Conservation (phyloP, 1,140 invertebrate species). For the Sminthurinus signatus region DNA sequence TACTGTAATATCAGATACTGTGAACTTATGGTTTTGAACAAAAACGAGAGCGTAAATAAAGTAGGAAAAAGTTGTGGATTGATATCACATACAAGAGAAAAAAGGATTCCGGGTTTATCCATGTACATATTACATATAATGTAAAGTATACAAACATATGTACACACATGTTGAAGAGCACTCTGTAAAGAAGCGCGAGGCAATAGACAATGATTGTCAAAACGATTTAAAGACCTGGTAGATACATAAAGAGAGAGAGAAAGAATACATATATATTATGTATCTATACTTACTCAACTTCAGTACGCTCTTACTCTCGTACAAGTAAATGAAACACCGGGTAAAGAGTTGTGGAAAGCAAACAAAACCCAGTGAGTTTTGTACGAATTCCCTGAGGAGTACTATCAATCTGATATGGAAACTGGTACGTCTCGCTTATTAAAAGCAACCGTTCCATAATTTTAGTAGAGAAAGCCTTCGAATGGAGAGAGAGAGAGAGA, state of each 20-base stretch:
- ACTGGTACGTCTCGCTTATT: conserved; percentile 34
- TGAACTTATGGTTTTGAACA: too few species aligned
- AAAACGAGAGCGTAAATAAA: too few species aligned
- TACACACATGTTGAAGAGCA: not conserved
- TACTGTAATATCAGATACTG: too few species aligned
- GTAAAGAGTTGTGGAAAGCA: conserved; percentile 30
- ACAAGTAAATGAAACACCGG: conserved; percentile 25
- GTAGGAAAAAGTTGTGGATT: too few species aligned
- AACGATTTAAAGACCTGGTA: not conserved
- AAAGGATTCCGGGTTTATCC: too few species aligned
- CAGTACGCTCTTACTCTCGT: too few species aligned
- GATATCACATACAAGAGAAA: too few species aligned
- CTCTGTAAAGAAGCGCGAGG: conserved; percentile 4
- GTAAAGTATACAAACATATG: not conserved
- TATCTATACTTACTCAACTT: too few species aligned
- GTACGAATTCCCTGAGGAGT: conserved; percentile 23
- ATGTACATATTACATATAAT: too few species aligned
- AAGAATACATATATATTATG: too few species aligned
- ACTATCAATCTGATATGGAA: conserved; percentile 27
- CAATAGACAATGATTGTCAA: conserved; percentile 13
- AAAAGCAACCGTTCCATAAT: conserved; percentile 27
- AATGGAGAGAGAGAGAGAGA: too few species aligned
- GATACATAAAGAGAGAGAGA: too few species aligned
- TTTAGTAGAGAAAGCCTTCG: conserved; percentile 23
- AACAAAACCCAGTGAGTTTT: conserved; percentile 19